Conservation (phyloP, 2,797 vertebrate species). For the Peromyscus attwateri region DNA sequence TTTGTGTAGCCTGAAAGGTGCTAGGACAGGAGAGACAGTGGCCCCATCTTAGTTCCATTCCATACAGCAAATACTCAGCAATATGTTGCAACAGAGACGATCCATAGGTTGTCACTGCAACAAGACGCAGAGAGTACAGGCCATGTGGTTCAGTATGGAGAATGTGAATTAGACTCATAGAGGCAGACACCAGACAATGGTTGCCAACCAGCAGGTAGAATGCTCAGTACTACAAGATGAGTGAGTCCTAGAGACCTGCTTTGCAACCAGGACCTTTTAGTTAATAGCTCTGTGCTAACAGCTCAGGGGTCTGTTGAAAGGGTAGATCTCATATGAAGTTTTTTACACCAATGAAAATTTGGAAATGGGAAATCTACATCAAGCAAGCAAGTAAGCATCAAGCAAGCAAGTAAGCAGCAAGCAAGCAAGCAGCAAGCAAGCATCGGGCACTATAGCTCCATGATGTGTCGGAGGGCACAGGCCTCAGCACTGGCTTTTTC, state of each 20-base stretch:
- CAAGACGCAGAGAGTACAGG: background rate
- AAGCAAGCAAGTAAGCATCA: no score
- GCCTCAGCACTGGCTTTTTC: no score
- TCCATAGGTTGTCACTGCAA: background rate
- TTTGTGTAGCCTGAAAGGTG: background rate
- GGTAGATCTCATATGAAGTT: background rate
- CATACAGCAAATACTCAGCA: background rate
- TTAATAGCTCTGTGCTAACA: background rate
- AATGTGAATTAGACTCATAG: background rate
- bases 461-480: background rate
- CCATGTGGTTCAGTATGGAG: background rate
- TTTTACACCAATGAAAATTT: no score
- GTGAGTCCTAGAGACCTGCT: background rate
- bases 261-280: background rate
- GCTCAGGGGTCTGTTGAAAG: background rate
- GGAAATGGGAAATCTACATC: background rate
- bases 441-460: rapidly evolving
- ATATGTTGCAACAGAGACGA: background rate
- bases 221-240: background rate
- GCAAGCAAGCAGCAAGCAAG: background rate
- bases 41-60: background rate
- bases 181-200: background rate
- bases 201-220: background rate
- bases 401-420: no score
- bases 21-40: background rate